phyloP scores from a whole-genome alignment of 2,113 vertebrate species.

The Anhinga anhinga region DNA sequence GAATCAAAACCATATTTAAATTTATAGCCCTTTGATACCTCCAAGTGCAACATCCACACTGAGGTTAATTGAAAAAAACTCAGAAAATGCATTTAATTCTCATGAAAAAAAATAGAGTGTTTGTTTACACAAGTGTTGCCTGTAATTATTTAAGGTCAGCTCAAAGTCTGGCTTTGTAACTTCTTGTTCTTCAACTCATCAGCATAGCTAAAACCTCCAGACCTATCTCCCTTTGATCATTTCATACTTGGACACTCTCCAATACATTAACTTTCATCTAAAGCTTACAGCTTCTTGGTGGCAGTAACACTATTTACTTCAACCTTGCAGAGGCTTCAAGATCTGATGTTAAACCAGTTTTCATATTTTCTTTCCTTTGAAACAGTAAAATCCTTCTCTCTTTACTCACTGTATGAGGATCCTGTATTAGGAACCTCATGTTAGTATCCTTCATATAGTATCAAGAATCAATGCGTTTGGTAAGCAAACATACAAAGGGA shows the following conservation, averaged over 20 bases:
- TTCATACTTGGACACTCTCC: constrained; percentile 8
- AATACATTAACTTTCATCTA: constrained; percentile 8
- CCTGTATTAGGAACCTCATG: not conserved
- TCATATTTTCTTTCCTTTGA: not conserved
- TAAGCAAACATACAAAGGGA: not conserved
- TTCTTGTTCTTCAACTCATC: not conserved
- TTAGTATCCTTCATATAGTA: not conserved
- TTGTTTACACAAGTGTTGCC: not conserved
- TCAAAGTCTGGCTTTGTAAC: not conserved
- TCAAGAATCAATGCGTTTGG: not conserved
- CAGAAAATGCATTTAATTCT: not conserved
- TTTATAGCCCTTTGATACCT: not conserved
- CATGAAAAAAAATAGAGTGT: not conserved
- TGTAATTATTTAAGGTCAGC: not conserved
- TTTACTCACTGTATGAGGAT: not conserved
- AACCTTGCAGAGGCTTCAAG: not conserved
- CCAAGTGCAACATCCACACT: not conserved
- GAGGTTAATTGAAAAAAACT: rapidly evolving
- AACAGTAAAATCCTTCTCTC: not conserved
- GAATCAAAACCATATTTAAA: not conserved
- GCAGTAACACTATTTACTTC: not conserved
- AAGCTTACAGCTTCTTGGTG: constrained; percentile 25
- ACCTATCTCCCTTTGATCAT: constrained; percentile 1
- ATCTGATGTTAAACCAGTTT: not conserved
- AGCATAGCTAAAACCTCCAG: not conserved